These are phyloP conservation scores for Thymelicus lineola DNA, from an alignment of 2,888 invertebrate species.

Conservation along the genomic window DNA sequence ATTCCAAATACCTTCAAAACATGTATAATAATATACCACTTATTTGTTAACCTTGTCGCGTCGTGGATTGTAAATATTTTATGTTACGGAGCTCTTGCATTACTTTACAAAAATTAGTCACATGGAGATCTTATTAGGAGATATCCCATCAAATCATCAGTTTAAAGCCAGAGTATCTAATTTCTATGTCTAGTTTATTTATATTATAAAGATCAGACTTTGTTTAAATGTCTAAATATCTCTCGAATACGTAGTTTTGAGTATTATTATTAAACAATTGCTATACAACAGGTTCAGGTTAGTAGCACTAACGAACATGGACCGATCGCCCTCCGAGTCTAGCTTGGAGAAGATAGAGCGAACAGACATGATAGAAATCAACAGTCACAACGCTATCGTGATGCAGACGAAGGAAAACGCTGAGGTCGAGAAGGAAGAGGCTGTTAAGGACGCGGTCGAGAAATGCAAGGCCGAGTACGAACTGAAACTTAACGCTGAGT, in stretches of 20 bases:
- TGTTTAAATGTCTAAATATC: background rate
- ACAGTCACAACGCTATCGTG: conserved; percentile 87
- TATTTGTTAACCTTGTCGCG: no score
- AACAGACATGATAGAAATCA: conserved; percentile 86
- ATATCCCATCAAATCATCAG: no score
- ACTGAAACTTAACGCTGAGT: conserved; percentile 72
- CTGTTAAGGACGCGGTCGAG: conserved; percentile 76
- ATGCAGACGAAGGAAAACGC: conserved; percentile 88
- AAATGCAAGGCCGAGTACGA: conserved; percentile 86
- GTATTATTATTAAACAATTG: background rate
- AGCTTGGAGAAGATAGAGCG: conserved; percentile 91
- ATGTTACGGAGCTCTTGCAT: no score
- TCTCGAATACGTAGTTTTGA: background rate
- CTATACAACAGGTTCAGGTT: conserved; percentile 85
- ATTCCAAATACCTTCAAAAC: no score
- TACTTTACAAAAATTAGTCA: no score
- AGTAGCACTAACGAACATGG: conserved; percentile 90
- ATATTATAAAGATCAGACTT: background rate
- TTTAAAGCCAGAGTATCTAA: no score
- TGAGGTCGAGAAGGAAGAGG: conserved; percentile 85
- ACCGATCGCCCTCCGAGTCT: conserved; percentile 91
- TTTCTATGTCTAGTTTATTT: background rate
- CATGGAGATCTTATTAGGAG: no score
- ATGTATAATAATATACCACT: no score
- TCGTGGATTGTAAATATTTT: no score